phyloP scores from a whole-genome alignment of 2,888 invertebrate genomes.

The Hirtodrosophila cameraria region DNA sequence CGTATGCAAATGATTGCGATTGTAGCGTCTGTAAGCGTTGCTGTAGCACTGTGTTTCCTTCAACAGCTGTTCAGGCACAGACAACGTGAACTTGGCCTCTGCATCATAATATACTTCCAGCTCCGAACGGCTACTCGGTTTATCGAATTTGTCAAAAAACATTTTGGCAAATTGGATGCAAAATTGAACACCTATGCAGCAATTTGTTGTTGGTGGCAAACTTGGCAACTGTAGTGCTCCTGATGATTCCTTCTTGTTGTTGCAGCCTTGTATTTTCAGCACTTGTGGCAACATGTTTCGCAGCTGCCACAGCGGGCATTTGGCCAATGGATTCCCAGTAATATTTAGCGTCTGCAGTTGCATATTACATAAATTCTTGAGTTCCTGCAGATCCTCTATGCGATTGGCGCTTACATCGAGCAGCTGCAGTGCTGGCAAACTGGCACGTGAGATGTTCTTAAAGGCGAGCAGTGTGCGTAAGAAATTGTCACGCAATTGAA shows the following conservation, averaged over 20 bases:
- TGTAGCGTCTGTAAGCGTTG: too few species aligned
- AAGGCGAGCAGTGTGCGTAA: conserved; percentile 38
- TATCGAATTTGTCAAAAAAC: conserved; percentile 29
- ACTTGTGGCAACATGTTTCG: conserved; percentile 23
- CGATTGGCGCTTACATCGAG: conserved; percentile 44
- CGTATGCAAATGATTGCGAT: conserved; percentile 7
- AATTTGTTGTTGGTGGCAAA: too few species aligned
- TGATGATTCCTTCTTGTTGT: not conserved
- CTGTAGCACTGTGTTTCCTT: not conserved
- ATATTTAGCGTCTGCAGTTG: conserved; percentile 12
- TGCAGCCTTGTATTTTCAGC: not conserved
- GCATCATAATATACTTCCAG: conserved; percentile 17
- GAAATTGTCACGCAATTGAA: conserved; percentile 39
- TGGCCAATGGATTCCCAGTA: conserved; percentile 30
- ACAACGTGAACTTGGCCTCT: conserved; percentile 28
- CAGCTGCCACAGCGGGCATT: not conserved
- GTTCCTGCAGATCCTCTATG: conserved; percentile 23
- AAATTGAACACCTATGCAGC: too few species aligned
- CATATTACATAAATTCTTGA: conserved; percentile 14
- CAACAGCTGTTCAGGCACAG: conserved; percentile 7
- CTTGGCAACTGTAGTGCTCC: too few species aligned
- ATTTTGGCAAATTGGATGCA: conserved; percentile 1
- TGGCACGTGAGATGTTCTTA: not conserved
- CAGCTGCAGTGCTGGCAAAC: conserved; percentile 10
- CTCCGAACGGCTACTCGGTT: not conserved